These are phyloP conservation scores for Hemicordylus capensis DNA, from an alignment of 2,113 vertebrate species.

Conservation along the genomic window DNA sequence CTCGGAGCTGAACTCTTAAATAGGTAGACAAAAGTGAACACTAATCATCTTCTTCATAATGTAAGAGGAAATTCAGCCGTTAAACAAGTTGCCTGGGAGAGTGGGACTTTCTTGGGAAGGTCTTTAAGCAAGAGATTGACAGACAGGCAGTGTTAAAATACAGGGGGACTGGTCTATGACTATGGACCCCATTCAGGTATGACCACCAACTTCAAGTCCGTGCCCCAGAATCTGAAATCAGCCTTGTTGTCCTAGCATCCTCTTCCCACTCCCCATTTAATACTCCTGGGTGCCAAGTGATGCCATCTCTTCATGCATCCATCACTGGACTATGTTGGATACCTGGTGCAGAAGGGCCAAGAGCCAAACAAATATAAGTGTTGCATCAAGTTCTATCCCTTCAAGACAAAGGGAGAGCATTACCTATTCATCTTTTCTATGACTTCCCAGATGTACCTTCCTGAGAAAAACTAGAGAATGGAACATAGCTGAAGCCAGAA, in stretches of 20 bases:
- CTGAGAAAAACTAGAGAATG: conserved; percentile 12
- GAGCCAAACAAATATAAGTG: neutral
- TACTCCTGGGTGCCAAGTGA: neutral
- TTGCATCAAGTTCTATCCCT: neutral
- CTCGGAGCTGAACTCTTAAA: too few species aligned
- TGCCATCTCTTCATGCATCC: neutral
- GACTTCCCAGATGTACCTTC: neutral
- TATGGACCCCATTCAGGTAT: neutral
- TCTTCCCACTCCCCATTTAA: neutral
- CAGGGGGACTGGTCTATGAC: neutral
- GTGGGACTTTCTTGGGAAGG: neutral
- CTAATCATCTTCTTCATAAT: neutral
- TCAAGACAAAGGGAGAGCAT: neutral
- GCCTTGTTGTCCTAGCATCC: neutral
- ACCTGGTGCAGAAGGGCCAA: neutral
- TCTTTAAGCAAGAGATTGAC: neutral
- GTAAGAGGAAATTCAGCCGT: neutral
- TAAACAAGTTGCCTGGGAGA: neutral
- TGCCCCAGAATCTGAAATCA: neutral
- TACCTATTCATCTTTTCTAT: neutral
- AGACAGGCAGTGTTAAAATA: neutral
- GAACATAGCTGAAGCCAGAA: conserved; percentile 17
- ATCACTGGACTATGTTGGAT: neutral
- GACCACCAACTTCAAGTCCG: too few species aligned
- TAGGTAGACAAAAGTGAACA: too few species aligned